phyloP scores from a whole-genome alignment of 1,140 invertebrate species.

The Zaprionus ornatus region DNA sequence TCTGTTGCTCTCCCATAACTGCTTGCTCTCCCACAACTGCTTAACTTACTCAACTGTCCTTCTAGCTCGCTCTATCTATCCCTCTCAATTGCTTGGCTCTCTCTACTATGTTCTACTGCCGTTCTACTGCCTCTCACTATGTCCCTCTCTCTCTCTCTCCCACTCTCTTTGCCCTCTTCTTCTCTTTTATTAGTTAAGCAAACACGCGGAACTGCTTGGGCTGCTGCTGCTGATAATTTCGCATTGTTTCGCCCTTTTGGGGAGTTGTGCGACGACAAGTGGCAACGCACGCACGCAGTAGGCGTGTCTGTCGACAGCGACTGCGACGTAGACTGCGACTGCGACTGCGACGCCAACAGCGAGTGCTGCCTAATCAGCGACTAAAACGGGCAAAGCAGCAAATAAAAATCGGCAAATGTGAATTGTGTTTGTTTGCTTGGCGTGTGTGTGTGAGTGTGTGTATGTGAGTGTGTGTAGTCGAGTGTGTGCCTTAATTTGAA shows the following conservation, averaged over 20 bases:
- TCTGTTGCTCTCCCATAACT: too few species aligned
- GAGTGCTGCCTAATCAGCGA: slow-evolving; percentile 58
- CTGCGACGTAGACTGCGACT: slow-evolving; percentile 16
- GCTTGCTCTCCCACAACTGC: too few species aligned
- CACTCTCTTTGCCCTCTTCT: slow-evolving; percentile 5
- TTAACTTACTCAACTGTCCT: too few species aligned
- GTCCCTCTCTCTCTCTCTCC: slow-evolving; percentile 7
- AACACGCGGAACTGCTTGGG: slow-evolving; percentile 49
- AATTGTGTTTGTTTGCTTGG: slow-evolving; percentile 41
- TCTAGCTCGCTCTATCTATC: too few species aligned
- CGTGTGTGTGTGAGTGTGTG: slow-evolving; percentile 33
- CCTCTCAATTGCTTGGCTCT: too few species aligned
- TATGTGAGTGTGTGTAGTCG: slow-evolving; percentile 28
- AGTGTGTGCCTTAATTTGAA: slow-evolving; percentile 65
- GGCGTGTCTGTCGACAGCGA: slow-evolving; percentile 20
- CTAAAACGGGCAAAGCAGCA: slow-evolving; percentile 74
- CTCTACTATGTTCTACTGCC: too few species aligned
- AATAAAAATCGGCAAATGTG: slow-evolving; percentile 76
- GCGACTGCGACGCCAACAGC: slow-evolving; percentile 6
- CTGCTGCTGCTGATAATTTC: slow-evolving; percentile 57
- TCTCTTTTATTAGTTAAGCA: slow-evolving; percentile 60
- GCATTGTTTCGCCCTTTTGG: slow-evolving; percentile 43
- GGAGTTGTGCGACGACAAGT: slow-evolving; percentile 37
- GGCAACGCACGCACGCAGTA: slow-evolving; percentile 6
- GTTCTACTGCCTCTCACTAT: not conserved